phyloP scores from a whole-genome alignment of 2,797 vertebrate species.

The Lacerta bilineata region DNA sequence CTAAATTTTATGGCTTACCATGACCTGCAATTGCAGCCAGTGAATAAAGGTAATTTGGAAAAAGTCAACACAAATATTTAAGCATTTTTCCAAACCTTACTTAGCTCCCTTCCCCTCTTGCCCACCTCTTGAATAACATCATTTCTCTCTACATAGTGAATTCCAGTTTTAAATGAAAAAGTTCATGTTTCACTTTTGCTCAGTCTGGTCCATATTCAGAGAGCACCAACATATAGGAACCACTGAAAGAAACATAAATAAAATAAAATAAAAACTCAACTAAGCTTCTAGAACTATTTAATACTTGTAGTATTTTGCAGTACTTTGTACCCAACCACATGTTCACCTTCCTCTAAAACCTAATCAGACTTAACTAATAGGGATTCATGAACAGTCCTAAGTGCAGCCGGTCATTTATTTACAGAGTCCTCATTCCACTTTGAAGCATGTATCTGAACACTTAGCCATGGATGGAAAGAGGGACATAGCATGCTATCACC shows the following conservation, averaged over 20 bases:
- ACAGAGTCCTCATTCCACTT: neutral
- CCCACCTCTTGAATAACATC: neutral
- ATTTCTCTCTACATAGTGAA: neutral
- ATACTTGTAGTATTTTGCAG: neutral
- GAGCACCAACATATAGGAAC: neutral
- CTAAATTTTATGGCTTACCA: no score
- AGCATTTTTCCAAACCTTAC: neutral
- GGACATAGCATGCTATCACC: neutral
- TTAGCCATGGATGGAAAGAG: no score
- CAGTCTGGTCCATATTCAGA: neutral
- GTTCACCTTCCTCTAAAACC: neutral
- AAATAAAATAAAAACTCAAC: neutral
- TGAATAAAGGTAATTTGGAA: no score
- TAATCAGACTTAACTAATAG: neutral
- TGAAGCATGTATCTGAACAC: neutral
- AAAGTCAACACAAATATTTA: neutral
- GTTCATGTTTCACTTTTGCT: neutral
- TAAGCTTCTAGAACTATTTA: neutral
- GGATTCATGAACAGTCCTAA: neutral
- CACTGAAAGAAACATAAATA: neutral
- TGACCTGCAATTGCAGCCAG: no score
- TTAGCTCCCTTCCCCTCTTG: neutral
- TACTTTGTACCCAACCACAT: neutral
- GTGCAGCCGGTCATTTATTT: neutral
- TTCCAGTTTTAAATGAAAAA: slow-evolving; percentile 1